Percentiles rank a stretch among this genome's conserved stretches.
Evolutionary conservation across 2,797 vertebrate species (phyloP).

Genomic region (Leucoraja ocellata): DNA sequence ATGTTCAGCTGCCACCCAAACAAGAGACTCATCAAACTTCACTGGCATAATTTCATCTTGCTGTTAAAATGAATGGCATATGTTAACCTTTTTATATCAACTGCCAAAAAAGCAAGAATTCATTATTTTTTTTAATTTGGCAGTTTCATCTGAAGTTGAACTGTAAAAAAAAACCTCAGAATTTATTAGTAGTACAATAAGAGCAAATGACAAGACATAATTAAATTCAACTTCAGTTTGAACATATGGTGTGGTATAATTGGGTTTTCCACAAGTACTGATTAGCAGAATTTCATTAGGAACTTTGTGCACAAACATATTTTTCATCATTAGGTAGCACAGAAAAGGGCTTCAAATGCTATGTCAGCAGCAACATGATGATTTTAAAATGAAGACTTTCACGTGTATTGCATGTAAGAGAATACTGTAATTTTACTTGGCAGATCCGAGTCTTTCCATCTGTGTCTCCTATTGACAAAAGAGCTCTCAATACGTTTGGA

Average conservation of each 20-base stretch:
- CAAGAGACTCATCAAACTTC: conserved; percentile 76
- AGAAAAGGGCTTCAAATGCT: conserved; percentile 9
- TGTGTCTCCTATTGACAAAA: background rate
- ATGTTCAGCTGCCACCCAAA: conserved; percentile 86
- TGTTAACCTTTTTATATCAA: conserved; percentile 35
- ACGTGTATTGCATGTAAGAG: background rate
- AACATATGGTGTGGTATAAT: conserved; percentile 36
- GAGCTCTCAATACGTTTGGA: background rate
- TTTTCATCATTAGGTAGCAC: conserved; percentile 35
- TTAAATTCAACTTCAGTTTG: conserved; percentile 37
- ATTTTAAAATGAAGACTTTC: conserved; percentile 5
- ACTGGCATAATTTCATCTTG: conserved; percentile 67
- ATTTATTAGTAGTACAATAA: conserved; percentile 36
- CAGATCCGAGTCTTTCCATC: background rate
- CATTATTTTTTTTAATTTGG: conserved; percentile 32
- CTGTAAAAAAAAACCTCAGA: conserved; percentile 22
- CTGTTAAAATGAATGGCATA: conserved; percentile 53
- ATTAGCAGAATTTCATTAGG: conserved; percentile 38
- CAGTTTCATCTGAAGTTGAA: conserved; percentile 31
- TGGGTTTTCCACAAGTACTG: conserved; percentile 34
- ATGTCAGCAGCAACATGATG: background rate
- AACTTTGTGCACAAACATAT: conserved; percentile 16
- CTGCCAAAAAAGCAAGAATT: conserved; percentile 4
- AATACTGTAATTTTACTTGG: background rate
- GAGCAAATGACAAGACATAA: conserved; percentile 36